Evolutionary conservation across 1,140 invertebrate species (phyloP).

Genomic region (Drosophila subpulchrella): DNA sequence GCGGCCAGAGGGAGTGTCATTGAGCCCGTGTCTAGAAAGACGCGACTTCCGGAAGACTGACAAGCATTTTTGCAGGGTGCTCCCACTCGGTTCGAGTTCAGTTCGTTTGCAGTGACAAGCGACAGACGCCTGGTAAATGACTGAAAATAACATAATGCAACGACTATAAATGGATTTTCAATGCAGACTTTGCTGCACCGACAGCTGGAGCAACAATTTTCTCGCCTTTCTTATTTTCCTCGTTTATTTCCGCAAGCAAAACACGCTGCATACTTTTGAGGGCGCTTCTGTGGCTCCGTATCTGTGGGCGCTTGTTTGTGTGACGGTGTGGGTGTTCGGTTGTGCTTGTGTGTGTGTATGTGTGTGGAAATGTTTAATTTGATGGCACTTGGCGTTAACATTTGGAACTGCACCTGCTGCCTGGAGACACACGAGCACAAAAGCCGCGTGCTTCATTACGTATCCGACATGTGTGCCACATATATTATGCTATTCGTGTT

Average conservation of each 20-base stretch:
- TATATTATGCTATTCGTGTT: neutral
- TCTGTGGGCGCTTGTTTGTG: neutral
- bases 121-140: slow-evolving; percentile 32
- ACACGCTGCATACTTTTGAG: slow-evolving; percentile 53
- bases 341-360: neutral
- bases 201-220: slow-evolving; percentile 41
- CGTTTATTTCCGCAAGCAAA: slow-evolving; percentile 54
- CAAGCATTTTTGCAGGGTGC: slow-evolving; percentile 49
- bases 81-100: slow-evolving; percentile 5
- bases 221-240: slow-evolving; percentile 1
- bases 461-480: slow-evolving; percentile 22
- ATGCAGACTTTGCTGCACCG: slow-evolving; percentile 43
- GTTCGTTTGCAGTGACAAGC: slow-evolving; percentile 11
- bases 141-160: slow-evolving; percentile 49
- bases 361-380: slow-evolving; percentile 60
- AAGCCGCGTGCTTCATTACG: slow-evolving; percentile 8
- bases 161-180: slow-evolving; percentile 57
- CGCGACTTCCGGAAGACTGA: slow-evolving; percentile 25
- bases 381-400: slow-evolving; percentile 66
- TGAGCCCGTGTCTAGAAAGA: slow-evolving; percentile 9
- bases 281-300: slow-evolving; percentile 7
- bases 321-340: neutral
- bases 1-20: slow-evolving; percentile 13
- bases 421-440: slow-evolving; percentile 8
- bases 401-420: slow-evolving; percentile 59